These are phyloP conservation scores for Limulus polyphemus DNA, from an alignment of 2,888 invertebrate species.

Conservation along the genomic window DNA sequence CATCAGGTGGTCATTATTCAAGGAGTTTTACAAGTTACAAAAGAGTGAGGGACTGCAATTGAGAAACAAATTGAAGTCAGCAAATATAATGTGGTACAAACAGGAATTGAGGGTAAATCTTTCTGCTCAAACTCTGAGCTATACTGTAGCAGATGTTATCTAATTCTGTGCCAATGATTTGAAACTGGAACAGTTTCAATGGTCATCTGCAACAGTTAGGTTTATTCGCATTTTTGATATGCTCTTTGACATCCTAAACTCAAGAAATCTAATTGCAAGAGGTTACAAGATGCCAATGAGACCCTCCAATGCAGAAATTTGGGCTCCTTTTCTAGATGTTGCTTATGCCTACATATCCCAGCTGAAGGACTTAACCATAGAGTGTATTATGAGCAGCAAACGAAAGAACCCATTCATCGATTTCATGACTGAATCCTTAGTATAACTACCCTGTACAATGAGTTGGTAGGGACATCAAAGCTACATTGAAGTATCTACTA, in stretches of 20 bases:
- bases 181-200: background rate
- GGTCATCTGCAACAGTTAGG: background rate
- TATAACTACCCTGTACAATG: conserved; percentile 3
- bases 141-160: conserved; percentile 18
- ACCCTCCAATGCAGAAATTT: conserved; percentile 1
- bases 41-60: background rate
- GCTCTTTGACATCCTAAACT: conserved; percentile 15
- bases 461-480: background rate
- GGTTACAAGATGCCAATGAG: conserved; percentile 9
- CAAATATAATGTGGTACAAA: conserved; percentile 13
- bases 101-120: conserved; percentile 21
- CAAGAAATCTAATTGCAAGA: conserved; percentile 5
- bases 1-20: background rate
- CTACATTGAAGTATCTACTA: conserved; percentile 9
- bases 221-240: conserved; percentile 5
- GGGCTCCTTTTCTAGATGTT: too few relatives aligned
- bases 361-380: too few relatives aligned
- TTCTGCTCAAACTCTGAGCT: conserved; percentile 18
- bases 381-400: background rate
- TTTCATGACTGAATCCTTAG: conserved; percentile 12
- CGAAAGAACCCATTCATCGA: conserved; percentile 13
- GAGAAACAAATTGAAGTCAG: conserved; percentile 14
- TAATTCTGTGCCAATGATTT: conserved; percentile 7
- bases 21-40: conserved; percentile 1
- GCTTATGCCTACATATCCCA: too few relatives aligned